Conservation (phyloP, 2,888 invertebrate genomes). For the Lasioglossum malachurum region DNA sequence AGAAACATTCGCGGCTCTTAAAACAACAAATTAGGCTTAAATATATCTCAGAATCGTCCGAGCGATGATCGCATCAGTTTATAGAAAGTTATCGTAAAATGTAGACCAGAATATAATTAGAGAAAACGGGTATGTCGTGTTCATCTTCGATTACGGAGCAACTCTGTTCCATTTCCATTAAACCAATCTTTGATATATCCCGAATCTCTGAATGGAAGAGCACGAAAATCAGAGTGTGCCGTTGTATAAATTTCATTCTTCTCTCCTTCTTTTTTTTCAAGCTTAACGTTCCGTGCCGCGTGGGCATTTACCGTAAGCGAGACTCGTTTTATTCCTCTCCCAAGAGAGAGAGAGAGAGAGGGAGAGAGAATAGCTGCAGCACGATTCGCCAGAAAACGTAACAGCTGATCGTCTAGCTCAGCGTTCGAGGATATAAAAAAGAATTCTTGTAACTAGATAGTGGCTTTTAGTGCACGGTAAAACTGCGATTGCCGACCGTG, state of each 20-base stretch:
- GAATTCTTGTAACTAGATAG: slow-evolving; percentile 3
- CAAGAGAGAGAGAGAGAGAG: neutral
- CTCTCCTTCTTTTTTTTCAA: neutral
- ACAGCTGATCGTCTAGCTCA: slow-evolving; percentile 6
- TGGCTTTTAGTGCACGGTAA: slow-evolving; percentile 8
- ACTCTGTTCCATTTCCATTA: neutral
- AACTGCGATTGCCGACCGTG: neutral
- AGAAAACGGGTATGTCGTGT: neutral
- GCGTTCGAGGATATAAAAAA: neutral
- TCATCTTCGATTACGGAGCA: neutral
- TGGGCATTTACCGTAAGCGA: slow-evolving; percentile 24
- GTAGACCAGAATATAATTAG: neutral
- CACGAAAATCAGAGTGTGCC: neutral
- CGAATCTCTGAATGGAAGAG: neutral
- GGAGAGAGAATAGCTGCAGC: neutral
- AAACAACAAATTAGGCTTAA: neutral
- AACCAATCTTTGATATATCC: neutral
- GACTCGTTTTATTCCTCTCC: slow-evolving; percentile 11
- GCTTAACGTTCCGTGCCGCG: slow-evolving; percentile 12
- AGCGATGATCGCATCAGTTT: neutral
- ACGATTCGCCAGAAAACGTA: slow-evolving; percentile 8
- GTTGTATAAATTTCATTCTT: slow-evolving; percentile 9
- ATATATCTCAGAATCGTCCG: neutral
- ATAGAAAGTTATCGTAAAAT: neutral
- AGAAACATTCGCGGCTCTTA: neutral